These are phyloP conservation scores for Caenorhabditis becei DNA, from an alignment of 2,888 invertebrate species.

Conservation along the genomic window DNA sequence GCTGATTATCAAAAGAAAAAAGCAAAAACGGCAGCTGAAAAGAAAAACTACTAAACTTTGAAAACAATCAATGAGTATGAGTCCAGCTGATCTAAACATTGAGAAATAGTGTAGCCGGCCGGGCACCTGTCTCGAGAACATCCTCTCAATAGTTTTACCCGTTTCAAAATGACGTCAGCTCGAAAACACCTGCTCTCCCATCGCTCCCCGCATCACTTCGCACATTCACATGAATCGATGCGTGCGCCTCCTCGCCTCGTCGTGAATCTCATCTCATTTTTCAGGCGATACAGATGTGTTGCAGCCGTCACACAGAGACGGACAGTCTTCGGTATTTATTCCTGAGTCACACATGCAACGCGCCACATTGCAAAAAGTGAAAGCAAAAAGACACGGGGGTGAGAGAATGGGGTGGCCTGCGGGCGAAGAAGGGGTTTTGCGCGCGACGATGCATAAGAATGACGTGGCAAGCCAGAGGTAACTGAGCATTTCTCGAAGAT, in stretches of 20 bases:
- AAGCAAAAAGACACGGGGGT: slow-evolving; percentile 6
- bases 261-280: slow-evolving; percentile 6
- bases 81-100: too few species aligned
- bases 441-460: slow-evolving; percentile 20
- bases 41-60: too few species aligned
- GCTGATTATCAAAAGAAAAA: too few species aligned
- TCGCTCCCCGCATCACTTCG: neutral
- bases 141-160: too few species aligned
- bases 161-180: slow-evolving; percentile 1
- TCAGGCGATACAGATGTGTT: slow-evolving; percentile 12
- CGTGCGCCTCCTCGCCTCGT: neutral
- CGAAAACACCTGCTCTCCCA: slow-evolving; percentile 10
- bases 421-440: neutral
- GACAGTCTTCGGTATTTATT: slow-evolving; percentile 5
- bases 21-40: too few species aligned
- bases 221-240: neutral
- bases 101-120: too few species aligned
- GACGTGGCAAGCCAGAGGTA: slow-evolving; percentile 3
- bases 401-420: neutral
- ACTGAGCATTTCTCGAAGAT: too few species aligned
- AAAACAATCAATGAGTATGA: too few species aligned
- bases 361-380: slow-evolving; percentile 10
- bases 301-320: neutral
- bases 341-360: slow-evolving; percentile 7
- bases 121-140: neutral